Evolutionary conservation across 2,797 vertebrate genomes (phyloP).

Genomic region (Acropternis orthonyx): DNA sequence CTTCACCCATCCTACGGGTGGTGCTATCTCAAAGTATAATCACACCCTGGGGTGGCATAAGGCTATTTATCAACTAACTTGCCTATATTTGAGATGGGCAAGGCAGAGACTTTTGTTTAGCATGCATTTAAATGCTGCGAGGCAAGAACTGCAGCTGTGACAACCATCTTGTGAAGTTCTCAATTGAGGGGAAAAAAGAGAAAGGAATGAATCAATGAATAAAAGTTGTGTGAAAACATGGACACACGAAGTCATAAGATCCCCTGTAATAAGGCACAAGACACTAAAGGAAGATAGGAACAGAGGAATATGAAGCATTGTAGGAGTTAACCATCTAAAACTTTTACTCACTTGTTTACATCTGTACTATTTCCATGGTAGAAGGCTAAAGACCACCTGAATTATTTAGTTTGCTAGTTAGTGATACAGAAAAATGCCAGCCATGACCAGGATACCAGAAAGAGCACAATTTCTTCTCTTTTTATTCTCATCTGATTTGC

Average conservation of each 20-base stretch:
- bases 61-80: slow-evolving; percentile 63
- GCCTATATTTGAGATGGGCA: slow-evolving; percentile 54
- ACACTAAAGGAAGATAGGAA: not conserved
- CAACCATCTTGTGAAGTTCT: not conserved
- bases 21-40: slow-evolving; percentile 71
- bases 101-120: slow-evolving; percentile 54
- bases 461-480: not conserved
- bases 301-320: not conserved
- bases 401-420: not conserved
- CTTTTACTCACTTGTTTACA: not conserved
- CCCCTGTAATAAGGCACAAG: not conserved
- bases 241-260: rapidly evolving
- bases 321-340: not conserved
- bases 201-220: not conserved
- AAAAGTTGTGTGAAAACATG: not conserved
- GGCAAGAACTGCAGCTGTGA: slow-evolving; percentile 39
- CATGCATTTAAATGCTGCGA: slow-evolving; percentile 47
- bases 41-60: slow-evolving; percentile 49
- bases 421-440: not conserved
- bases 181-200: not conserved
- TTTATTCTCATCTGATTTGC: not conserved
- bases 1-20: slow-evolving; percentile 50
- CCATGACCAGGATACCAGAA: not conserved
- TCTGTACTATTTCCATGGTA: not conserved
- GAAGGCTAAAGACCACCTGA: not conserved